Conservation (phyloP, 2,113 vertebrate species). For the Amphiprion ocellaris region DNA sequence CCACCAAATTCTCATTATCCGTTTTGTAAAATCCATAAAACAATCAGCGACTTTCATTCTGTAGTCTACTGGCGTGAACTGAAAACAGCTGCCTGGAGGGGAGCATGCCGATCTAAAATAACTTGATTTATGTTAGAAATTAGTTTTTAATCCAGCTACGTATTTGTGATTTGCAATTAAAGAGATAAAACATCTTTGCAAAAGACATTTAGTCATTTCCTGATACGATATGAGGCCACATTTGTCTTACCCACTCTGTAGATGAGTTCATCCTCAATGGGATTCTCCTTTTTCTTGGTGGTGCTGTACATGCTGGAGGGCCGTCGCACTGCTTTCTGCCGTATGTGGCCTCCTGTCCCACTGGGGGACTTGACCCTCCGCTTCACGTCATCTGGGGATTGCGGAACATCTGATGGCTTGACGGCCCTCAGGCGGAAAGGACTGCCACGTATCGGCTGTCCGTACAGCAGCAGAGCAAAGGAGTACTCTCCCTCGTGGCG, state of each 20-base stretch:
- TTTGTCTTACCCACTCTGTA: slow-evolving; percentile 91
- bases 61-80: background rate
- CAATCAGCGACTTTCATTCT: background rate
- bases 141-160: background rate
- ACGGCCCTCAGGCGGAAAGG: slow-evolving; percentile 91
- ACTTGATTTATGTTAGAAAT: background rate
- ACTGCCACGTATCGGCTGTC: slow-evolving; percentile 91
- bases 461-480: slow-evolving; percentile 90
- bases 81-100: background rate
- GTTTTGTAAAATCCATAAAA: too few relatives aligned
- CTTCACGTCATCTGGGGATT: slow-evolving; percentile 94
- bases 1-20: too few relatives aligned
- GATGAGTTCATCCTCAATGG: slow-evolving; percentile 88
- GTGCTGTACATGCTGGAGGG: slow-evolving; percentile 98
- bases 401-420: slow-evolving; percentile 89
- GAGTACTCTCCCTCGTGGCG: slow-evolving; percentile 90
- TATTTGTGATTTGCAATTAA: background rate
- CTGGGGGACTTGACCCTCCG: slow-evolving; percentile 95
- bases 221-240: background rate
- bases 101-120: slow-evolving; percentile 6
- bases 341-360: slow-evolving; percentile 89
- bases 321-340: slow-evolving; percentile 94
- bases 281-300: slow-evolving; percentile 92
- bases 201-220: background rate
- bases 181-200: background rate